phyloP scores from a whole-genome alignment of 2,888 invertebrate genomes.

The Tachina fera region DNA sequence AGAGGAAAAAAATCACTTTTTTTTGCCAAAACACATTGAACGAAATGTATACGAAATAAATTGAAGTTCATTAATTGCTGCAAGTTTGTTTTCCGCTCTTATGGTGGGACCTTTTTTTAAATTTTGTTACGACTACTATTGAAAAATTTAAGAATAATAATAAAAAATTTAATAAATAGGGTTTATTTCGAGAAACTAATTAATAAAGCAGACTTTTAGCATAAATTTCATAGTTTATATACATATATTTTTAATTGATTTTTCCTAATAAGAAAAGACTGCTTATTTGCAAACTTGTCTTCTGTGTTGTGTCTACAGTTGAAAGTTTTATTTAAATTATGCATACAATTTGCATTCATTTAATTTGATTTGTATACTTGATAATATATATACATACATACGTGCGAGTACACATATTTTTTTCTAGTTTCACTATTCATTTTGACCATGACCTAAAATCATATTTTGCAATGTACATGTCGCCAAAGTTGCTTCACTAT shows the following conservation, averaged over 20 bases:
- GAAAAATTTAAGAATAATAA: neutral
- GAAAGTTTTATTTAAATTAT: constrained; percentile 58
- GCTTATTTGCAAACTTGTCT: neutral
- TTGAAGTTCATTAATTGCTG: constrained; percentile 62
- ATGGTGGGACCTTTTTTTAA: neutral
- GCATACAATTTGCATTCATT: constrained; percentile 68
- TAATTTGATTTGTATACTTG: constrained; percentile 38
- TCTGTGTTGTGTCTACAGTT: constrained; percentile 32
- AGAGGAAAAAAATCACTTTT: constrained; percentile 28
- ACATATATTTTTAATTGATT: constrained; percentile 1
- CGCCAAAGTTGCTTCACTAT: neutral
- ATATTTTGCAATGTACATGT: constrained; percentile 32
- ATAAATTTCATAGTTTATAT: neutral
- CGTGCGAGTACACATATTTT: neutral
- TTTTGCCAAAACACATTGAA: constrained; percentile 49
- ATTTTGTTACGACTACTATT: constrained; percentile 6
- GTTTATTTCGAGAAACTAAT: neutral
- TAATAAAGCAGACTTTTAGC: neutral
- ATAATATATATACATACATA: neutral
- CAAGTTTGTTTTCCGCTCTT: constrained; percentile 26
- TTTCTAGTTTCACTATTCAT: constrained; percentile 35
- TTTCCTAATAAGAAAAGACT: neutral
- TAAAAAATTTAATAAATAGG: too few species aligned
- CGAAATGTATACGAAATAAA: constrained; percentile 30
- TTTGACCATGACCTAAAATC: constrained; percentile 70